phyloP scores from a whole-genome alignment of 2,113 vertebrate genomes.

The Cnemophilus loriae region DNA sequence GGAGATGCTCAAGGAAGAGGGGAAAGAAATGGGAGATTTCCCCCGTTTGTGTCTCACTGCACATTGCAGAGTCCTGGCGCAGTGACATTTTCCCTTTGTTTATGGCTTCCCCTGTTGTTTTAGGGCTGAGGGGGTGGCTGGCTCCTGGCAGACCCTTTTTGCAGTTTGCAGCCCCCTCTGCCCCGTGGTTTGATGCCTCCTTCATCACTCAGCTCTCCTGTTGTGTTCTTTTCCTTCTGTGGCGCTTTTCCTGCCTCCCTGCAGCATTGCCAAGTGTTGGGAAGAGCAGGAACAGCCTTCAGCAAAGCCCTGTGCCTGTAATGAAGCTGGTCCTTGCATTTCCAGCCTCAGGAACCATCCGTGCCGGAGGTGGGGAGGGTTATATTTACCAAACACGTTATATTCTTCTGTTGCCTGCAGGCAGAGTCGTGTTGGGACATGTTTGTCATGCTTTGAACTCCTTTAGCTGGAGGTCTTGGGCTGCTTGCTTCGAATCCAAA shows the following conservation, averaged over 20 bases:
- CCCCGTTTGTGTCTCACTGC: background rate
- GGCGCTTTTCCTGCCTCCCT: background rate
- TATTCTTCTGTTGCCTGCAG: background rate
- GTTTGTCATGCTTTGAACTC: background rate
- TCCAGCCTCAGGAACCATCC: background rate
- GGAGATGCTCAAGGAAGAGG: background rate
- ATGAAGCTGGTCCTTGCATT: background rate
- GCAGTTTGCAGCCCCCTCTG: background rate
- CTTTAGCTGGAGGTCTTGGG: background rate
- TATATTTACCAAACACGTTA: background rate
- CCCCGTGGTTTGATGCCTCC: background rate
- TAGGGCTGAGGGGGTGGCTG: background rate
- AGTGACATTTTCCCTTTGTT: background rate
- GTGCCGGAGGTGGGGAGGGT: background rate
- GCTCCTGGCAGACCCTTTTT: background rate
- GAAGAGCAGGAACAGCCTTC: background rate
- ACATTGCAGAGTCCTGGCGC: fast-evolving
- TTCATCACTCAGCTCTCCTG: background rate
- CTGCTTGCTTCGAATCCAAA: background rate
- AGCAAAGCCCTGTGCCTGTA: background rate
- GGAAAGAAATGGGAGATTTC: background rate
- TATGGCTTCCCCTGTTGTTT: background rate
- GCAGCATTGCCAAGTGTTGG: background rate
- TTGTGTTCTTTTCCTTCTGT: background rate
- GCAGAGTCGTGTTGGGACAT: background rate